Evolutionary conservation across 2,888 invertebrate species (phyloP), one percentile per base, ranked within the genome.

Genomic region (Caenorhabditis sulstoni): DNA sequence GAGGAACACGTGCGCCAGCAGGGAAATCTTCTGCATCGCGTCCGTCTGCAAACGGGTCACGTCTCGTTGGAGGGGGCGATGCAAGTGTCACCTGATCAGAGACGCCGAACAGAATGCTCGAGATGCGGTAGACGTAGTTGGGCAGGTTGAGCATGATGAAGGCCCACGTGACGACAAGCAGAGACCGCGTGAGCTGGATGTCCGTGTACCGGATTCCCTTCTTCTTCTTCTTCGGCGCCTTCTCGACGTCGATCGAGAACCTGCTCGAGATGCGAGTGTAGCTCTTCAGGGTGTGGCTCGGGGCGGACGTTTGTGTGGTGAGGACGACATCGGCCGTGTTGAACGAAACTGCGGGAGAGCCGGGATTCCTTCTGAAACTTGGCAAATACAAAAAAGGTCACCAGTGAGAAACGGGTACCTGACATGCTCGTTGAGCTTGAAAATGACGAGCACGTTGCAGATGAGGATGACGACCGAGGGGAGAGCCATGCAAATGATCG

Each of bases 111-210:
- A 86, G 59, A 55, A 80, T 81, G 41, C 79, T 81, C 44, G 81
- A 73, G 14, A 88, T 87, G 39, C 89, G 82, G 65, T 86, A 88
- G 23, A 85, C 68, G 65, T 89, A 89, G 53, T 88, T 89, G 35
- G 89, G 89, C 58, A 89, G 68, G 58, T 89, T 89, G 11, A 89
- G 79, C 22, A 83, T 35, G 29, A 89, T 85, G 71, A 89, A 89
- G 11, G 80, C 81, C 67, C 84, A 84, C 7, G 89, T 89, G 44
- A 89, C 86, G 11, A 89, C 75, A 20, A 88, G 76, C 12, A 89
- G 81, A 29, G 83, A 82, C 7, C 88, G 74, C 8, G 88, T 88
- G 59, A 89, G 57, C 52, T 88, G 89, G 14, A 89, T 82, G 67
- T 89, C 89, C 0, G 88, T 81, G 57, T 84, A 87, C 16, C 88